These are phyloP conservation scores for Acanthoscelides obtectus DNA, from an alignment of 2,888 invertebrate genomes.

Conservation along the genomic window DNA sequence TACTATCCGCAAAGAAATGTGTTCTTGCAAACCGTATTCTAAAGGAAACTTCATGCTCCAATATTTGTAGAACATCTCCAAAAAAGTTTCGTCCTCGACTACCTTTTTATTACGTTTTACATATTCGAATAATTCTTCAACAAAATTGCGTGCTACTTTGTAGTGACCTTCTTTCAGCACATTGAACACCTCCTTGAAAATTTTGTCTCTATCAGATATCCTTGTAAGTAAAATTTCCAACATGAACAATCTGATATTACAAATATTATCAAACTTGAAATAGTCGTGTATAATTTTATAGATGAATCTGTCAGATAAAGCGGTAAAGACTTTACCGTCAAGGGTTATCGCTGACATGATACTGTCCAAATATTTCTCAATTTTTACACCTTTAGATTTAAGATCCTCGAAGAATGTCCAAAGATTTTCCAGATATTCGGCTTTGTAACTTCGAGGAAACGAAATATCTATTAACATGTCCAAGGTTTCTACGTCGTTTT, in stretches of 20 bases:
- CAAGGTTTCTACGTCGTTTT: constrained; percentile 22
- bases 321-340: constrained; percentile 2
- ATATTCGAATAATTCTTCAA: not conserved
- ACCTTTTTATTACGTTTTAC: not conserved
- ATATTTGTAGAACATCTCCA: constrained; percentile 7
- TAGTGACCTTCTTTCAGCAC: not conserved
- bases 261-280: not conserved
- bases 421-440: constrained; percentile 14
- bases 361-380: constrained; percentile 3
- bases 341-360: constrained; percentile 4
- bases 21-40: constrained; percentile 3
- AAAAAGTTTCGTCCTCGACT: not conserved
- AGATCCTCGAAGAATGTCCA: constrained; percentile 21
- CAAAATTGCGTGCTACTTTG: not conserved
- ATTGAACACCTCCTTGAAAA: constrained; percentile 8
- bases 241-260: constrained; percentile 5
- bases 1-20: constrained; percentile 8
- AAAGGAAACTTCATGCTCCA: constrained; percentile 10
- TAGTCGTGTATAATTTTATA: not conserved
- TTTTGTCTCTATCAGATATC: constrained; percentile 4
- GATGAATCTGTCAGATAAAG: not conserved
- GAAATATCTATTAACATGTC: constrained; percentile 10
- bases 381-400: constrained; percentile 11
- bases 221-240: constrained; percentile 7
- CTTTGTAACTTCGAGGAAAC: constrained; percentile 17